Percentiles rank a stretch among this genome's conserved stretches.
phyloP scores from a whole-genome alignment of 2,888 invertebrate genomes.

The Thereva nobilitata region DNA sequence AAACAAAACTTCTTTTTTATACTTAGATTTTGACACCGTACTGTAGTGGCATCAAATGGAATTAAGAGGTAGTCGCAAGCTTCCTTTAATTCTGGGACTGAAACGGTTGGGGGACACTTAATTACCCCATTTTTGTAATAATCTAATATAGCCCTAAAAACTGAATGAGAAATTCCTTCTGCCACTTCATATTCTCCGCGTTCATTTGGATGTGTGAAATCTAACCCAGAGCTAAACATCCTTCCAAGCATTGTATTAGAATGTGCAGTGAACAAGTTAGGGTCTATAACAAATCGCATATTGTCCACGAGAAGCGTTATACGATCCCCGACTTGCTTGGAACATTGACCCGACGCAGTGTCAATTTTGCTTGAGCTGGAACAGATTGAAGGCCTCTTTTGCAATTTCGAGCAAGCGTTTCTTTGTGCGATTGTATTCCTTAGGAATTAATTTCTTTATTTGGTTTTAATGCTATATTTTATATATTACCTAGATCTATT shows the following conservation, averaged over 20 bases:
- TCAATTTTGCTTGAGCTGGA: slow-evolving; percentile 6
- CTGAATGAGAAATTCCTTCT: slow-evolving; percentile 93
- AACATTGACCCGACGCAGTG: slow-evolving; percentile 13
- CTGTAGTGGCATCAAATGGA: slow-evolving; percentile 94
- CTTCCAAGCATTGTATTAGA: slow-evolving; percentile 99
- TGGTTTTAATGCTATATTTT: neutral
- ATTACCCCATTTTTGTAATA: slow-evolving; percentile 91
- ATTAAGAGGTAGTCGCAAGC: slow-evolving; percentile 98
- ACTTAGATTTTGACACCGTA: slow-evolving; percentile 95
- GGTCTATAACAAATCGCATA: slow-evolving; percentile 91
- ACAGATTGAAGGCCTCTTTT: slow-evolving; percentile 11
- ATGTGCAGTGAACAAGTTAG: slow-evolving; percentile 88
- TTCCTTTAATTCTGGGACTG: slow-evolving; percentile 94
- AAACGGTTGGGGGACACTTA: slow-evolving; percentile 92
- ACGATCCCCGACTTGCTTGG: slow-evolving; percentile 61
- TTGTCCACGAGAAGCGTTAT: slow-evolving; percentile 96
- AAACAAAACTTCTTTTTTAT: slow-evolving; percentile 55
- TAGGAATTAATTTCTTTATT: neutral
- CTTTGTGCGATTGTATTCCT: slow-evolving; percentile 23
- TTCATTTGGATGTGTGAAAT: slow-evolving; percentile 93
- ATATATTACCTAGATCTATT: slow-evolving; percentile 68
- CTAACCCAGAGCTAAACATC: slow-evolving; percentile 93
- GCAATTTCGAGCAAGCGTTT: slow-evolving; percentile 12
- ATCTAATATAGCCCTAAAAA: slow-evolving; percentile 93
- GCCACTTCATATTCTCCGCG: slow-evolving; percentile 96